phyloP scores from a whole-genome alignment of 2,888 invertebrate genomes.

The Xylocampa areola region DNA sequence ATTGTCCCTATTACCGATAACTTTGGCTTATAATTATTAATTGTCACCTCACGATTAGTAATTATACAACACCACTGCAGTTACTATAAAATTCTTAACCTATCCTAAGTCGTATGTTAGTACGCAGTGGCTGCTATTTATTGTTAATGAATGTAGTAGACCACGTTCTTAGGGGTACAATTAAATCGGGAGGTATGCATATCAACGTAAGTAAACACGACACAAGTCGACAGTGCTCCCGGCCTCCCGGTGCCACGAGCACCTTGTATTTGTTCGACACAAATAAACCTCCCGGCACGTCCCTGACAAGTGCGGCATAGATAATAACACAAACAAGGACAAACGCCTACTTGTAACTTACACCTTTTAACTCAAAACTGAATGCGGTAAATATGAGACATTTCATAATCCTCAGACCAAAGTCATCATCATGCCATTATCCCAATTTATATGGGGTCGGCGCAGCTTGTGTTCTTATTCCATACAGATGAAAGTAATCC shows the following conservation, averaged over 20 bases:
- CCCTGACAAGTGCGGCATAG: slow-evolving; percentile 70
- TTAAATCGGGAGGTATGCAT: slow-evolving; percentile 82
- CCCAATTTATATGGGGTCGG: no score
- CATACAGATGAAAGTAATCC: no score
- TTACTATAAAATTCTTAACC: slow-evolving; percentile 52
- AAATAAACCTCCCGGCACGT: slow-evolving; percentile 81
- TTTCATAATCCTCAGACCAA: slow-evolving; percentile 53
- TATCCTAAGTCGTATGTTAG: slow-evolving; percentile 56
- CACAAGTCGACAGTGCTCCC: slow-evolving; percentile 70
- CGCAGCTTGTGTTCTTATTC: no score
- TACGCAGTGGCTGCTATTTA: slow-evolving; percentile 52
- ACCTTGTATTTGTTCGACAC: slow-evolving; percentile 81
- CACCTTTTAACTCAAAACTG: slow-evolving; percentile 13
- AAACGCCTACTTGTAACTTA: slow-evolving; percentile 60
- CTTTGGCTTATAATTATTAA: slow-evolving; percentile 7
- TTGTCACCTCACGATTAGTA: slow-evolving; percentile 7
- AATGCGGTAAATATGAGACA: slow-evolving; percentile 1
- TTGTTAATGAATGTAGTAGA: slow-evolving; percentile 40
- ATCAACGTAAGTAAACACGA: slow-evolving; percentile 81
- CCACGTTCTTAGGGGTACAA: slow-evolving; percentile 54
- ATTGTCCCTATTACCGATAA: slow-evolving; percentile 11
- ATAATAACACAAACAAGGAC: slow-evolving; percentile 73
- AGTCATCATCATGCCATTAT: no score
- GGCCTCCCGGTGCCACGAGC: slow-evolving; percentile 76
- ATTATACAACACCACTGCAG: slow-evolving; percentile 7